These are phyloP conservation scores for Spea bombifrons DNA, from an alignment of 2,113 vertebrate species.

Conservation along the genomic window DNA sequence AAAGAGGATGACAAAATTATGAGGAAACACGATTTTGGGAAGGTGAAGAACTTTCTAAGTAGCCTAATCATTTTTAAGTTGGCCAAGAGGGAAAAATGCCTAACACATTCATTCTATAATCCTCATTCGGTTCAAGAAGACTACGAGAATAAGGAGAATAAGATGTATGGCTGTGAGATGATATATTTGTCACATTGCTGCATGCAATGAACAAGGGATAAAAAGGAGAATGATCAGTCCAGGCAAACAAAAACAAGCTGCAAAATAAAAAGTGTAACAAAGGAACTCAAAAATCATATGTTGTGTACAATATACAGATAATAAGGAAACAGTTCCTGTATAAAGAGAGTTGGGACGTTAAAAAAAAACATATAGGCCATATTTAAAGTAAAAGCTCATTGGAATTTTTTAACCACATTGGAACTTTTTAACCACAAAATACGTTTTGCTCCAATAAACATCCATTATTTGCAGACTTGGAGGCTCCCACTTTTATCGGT, in stretches of 20 bases:
- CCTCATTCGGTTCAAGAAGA: conserved; percentile 81
- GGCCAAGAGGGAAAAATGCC: conserved; percentile 22
- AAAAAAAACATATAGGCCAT: too few species aligned
- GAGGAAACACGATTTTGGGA: neutral
- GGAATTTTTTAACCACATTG: too few species aligned
- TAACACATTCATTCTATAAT: conserved; percentile 81
- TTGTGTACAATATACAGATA: conserved; percentile 68
- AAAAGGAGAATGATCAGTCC: conserved; percentile 99
- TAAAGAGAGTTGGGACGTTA: too few species aligned
- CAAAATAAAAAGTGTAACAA: conserved; percentile 82
- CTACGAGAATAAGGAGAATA: conserved; percentile 84
- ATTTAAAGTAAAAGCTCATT: too few species aligned
- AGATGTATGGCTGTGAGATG: conserved; percentile 91
- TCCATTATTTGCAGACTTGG: too few species aligned
- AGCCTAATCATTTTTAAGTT: neutral
- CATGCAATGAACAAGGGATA: conserved; percentile 97
- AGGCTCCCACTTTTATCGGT: too few species aligned
- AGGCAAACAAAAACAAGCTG: conserved; percentile 98
- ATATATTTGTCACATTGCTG: conserved; percentile 98
- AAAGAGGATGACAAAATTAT: conserved; percentile 84
- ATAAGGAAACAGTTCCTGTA: too few species aligned
- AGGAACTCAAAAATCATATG: conserved; percentile 70
- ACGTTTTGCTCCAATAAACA: too few species aligned
- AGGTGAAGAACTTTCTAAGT: too few species aligned
- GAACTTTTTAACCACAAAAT: too few species aligned